Conservation (phyloP, 2,888 invertebrate genomes). For the Hylaea fasciaria region DNA sequence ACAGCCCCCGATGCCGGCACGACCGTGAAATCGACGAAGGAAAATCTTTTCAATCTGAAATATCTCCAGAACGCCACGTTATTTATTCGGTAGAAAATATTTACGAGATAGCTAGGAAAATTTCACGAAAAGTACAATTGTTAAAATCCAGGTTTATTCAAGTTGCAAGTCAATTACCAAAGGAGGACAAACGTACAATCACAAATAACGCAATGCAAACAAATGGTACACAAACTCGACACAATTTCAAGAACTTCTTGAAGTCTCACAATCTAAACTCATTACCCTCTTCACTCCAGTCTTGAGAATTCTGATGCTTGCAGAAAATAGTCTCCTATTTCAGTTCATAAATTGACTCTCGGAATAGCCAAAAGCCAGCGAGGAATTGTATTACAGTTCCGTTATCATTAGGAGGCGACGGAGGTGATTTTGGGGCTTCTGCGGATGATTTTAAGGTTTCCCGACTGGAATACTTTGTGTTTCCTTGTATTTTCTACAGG, state of each 20-base stretch:
- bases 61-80: slow-evolving; percentile 27
- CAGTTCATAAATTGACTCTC: slow-evolving; percentile 26
- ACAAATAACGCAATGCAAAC: background rate
- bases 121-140: background rate
- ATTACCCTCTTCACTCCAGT: slow-evolving; percentile 1
- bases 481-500: too few relatives aligned
- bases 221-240: background rate
- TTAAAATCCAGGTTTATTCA: background rate
- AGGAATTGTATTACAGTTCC: slow-evolving; percentile 12
- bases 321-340: slow-evolving; percentile 13
- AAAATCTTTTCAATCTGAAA: slow-evolving; percentile 42
- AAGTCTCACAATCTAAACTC: background rate
- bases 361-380: slow-evolving; percentile 4
- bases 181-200: too few relatives aligned
- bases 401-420: slow-evolving; percentile 18
- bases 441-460: slow-evolving; percentile 11
- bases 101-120: background rate
- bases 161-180: too few relatives aligned
- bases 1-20: slow-evolving; percentile 45
- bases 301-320: slow-evolving; percentile 3
- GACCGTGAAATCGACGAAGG: slow-evolving; percentile 73
- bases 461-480: slow-evolving; percentile 7
- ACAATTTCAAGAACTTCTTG: background rate
- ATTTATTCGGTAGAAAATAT: background rate
- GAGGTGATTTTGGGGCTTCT: slow-evolving; percentile 14